These are phyloP conservation scores for Elachura formosa DNA, from an alignment of 2,113 vertebrate species.

Conservation along the genomic window DNA sequence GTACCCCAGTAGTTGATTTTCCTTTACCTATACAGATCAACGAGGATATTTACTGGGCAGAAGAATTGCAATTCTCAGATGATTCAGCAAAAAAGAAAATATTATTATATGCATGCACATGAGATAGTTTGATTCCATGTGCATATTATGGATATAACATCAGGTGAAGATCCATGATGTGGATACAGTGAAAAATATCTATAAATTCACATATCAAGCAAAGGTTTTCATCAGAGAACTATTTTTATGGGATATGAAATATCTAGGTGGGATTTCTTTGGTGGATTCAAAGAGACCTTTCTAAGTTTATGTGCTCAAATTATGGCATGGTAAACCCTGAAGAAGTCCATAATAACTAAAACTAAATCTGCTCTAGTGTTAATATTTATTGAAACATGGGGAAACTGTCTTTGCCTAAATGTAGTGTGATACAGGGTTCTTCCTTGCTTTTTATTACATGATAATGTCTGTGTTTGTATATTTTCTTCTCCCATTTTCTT, in stretches of 20 bases:
- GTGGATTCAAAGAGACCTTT: neutral
- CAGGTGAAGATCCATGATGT: neutral
- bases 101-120: fast-evolving
- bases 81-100: neutral
- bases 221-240: neutral
- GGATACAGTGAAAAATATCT: neutral
- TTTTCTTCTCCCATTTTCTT: neutral
- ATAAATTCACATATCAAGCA: neutral
- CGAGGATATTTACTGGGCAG: neutral
- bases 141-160: neutral
- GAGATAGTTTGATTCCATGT: neutral
- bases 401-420: neutral
- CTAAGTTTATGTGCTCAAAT: neutral
- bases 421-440: neutral
- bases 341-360: neutral
- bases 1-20: neutral
- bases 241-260: neutral
- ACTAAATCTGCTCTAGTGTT: neutral
- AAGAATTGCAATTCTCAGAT: neutral
- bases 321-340: neutral
- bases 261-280: neutral
- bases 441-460: neutral
- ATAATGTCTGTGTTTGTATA: neutral
- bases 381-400: neutral
- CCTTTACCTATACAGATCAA: neutral